phyloP scores from a whole-genome alignment of 2,113 vertebrate species.

The Malurus alboscapulatus region DNA sequence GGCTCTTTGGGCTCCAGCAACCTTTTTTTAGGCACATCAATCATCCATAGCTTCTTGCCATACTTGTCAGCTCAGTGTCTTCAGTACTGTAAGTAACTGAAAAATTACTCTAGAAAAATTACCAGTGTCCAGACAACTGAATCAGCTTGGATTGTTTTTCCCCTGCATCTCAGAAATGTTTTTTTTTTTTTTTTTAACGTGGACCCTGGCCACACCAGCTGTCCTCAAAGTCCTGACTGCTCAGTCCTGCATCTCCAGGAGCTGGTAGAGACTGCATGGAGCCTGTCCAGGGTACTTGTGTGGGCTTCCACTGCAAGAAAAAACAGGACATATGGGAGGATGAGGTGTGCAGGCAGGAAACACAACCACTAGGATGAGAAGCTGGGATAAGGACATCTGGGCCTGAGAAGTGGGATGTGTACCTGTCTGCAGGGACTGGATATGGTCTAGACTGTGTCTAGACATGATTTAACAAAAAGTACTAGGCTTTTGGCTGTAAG shows the following conservation, averaged over 20 bases:
- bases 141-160: background rate
- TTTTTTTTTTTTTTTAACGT: background rate
- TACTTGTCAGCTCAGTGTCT: background rate
- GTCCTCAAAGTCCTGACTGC: background rate
- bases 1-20: background rate
- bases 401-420: background rate
- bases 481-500: background rate
- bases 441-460: slow-evolving; percentile 34
- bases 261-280: background rate
- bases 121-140: background rate
- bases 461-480: slow-evolving; percentile 41
- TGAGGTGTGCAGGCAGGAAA: background rate
- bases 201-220: background rate
- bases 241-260: background rate
- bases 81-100: background rate
- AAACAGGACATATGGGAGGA: background rate
- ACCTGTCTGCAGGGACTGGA: background rate
- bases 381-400: background rate
- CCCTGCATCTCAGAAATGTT: background rate
- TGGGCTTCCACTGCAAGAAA: background rate
- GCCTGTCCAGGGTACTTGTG: accelerated
- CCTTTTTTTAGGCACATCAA: background rate
- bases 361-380: background rate
- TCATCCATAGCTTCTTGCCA: background rate
- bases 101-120: background rate